A percentile compares a stretch with the other conserved stretches of the same genome.
These are phyloP conservation scores for Adelosebastes latens DNA, from an alignment of 2,797 vertebrate genomes.

Conservation along the genomic window DNA sequence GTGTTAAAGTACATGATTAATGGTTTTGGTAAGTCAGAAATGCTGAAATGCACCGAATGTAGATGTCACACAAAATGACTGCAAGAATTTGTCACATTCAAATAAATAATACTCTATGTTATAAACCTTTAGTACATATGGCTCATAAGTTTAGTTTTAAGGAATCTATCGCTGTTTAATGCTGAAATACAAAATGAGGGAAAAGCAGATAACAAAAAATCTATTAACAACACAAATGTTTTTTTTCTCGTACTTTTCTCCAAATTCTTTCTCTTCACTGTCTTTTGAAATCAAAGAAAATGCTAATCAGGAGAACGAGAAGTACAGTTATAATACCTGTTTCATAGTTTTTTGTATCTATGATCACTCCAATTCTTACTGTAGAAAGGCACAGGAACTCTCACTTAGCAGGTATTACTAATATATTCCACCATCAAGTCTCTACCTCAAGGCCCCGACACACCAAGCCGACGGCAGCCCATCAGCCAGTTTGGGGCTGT, in stretches of 20 bases:
- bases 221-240: background rate
- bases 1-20: background rate
- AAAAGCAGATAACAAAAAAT: background rate
- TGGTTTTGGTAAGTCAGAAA: background rate
- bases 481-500: too few species aligned
- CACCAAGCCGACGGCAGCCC: too few species aligned
- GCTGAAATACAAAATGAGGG: background rate
- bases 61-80: background rate
- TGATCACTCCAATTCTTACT: background rate
- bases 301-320: background rate
- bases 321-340: background rate
- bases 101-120: background rate
- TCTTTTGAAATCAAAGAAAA: constrained; percentile 21
- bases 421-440: background rate
- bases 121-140: background rate
- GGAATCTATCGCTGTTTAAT: background rate
- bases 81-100: background rate
- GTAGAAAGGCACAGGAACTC: background rate
- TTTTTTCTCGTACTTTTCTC: background rate
- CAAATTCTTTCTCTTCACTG: background rate
- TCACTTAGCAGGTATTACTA: background rate
- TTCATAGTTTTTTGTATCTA: background rate
- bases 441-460: too few species aligned
- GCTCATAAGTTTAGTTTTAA: background rate
- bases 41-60: background rate